Conservation (phyloP, 2,113 vertebrate species). For the Cololabis saira region DNA sequence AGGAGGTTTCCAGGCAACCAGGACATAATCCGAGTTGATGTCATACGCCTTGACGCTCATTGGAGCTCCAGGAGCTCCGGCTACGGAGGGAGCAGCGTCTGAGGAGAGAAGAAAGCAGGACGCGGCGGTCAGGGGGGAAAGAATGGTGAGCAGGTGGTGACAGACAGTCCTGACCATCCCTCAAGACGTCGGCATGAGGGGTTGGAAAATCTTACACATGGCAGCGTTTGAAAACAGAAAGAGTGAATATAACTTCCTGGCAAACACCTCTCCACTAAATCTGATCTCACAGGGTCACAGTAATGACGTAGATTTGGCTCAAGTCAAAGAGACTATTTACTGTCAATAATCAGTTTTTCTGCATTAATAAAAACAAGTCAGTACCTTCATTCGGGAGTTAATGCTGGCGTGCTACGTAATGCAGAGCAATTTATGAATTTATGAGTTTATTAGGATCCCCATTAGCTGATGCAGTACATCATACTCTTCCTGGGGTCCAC, state of each 20-base stretch:
- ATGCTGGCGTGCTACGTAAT: neutral
- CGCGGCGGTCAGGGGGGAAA: neutral
- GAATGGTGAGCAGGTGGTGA: neutral
- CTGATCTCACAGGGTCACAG: neutral
- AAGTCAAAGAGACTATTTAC: too few relatives aligned
- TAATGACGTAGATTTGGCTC: too few relatives aligned
- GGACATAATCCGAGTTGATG: constrained; percentile 92
- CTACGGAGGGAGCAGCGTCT: constrained; percentile 87
- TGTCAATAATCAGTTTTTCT: neutral
- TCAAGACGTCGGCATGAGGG: neutral
- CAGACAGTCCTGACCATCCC: neutral
- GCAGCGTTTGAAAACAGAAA: too few relatives aligned
- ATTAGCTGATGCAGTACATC: too few relatives aligned
- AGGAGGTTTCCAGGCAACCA: constrained; percentile 97
- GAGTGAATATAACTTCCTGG: too few relatives aligned
- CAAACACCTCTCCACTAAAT: neutral
- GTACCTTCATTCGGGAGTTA: too few relatives aligned
- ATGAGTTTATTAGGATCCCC: too few relatives aligned
- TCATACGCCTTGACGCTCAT: constrained; percentile 92
- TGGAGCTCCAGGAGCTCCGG: constrained; percentile 90
- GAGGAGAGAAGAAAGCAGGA: neutral
- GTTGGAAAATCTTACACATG: too few relatives aligned
- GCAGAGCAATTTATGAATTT: too few relatives aligned
- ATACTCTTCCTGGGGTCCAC: too few relatives aligned
- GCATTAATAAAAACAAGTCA: neutral